These are phyloP conservation scores for Scomberomorus guttatus DNA, from an alignment of 2,797 vertebrate genomes.

Conservation along the genomic window DNA sequence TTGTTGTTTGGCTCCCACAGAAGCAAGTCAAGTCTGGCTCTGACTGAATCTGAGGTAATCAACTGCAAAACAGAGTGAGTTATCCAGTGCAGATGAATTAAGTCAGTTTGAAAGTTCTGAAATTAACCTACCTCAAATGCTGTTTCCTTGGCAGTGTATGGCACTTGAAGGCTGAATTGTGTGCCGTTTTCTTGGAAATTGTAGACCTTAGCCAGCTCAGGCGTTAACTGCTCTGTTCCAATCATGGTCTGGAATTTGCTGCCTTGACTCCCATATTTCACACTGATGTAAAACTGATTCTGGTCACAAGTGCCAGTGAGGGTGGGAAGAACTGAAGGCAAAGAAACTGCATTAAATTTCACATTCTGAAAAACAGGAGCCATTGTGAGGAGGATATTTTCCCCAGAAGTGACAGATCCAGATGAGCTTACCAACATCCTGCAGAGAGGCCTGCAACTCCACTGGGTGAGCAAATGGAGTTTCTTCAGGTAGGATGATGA, in stretches of 20 bases:
- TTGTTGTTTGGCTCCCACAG: conserved; percentile 68
- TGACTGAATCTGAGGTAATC: conserved; percentile 61
- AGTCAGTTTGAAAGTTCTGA: too few species aligned
- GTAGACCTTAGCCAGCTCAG: conserved; percentile 56
- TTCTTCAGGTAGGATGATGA: conserved; percentile 80
- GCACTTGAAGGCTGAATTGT: conserved; percentile 74
- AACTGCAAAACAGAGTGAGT: conserved; percentile 50
- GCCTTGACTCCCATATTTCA: conserved; percentile 76
- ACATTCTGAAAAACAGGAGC: background rate
- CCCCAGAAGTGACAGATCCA: too few species aligned
- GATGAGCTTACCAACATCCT: conserved; percentile 71
- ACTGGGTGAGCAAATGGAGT: conserved; percentile 66
- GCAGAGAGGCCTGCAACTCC: conserved; percentile 56
- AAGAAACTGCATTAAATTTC: background rate
- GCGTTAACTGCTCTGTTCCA: conserved; percentile 63
- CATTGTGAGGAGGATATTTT: too few species aligned
- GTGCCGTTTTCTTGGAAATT: conserved; percentile 67
- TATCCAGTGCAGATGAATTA: background rate
- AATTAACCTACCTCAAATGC: conserved; percentile 75
- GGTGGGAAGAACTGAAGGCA: conserved; percentile 74
- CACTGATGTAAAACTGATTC: conserved; percentile 70
- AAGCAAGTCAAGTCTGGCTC: conserved; percentile 76
- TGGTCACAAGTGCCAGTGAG: conserved; percentile 80
- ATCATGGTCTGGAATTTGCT: conserved; percentile 66
- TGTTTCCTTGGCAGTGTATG: conserved; percentile 57